Evolutionary conservation across 2,113 vertebrate species (phyloP), one percentile per base, ranked within the genome.

Genomic region (Sinocyclocheilus anshuiensis): DNA sequence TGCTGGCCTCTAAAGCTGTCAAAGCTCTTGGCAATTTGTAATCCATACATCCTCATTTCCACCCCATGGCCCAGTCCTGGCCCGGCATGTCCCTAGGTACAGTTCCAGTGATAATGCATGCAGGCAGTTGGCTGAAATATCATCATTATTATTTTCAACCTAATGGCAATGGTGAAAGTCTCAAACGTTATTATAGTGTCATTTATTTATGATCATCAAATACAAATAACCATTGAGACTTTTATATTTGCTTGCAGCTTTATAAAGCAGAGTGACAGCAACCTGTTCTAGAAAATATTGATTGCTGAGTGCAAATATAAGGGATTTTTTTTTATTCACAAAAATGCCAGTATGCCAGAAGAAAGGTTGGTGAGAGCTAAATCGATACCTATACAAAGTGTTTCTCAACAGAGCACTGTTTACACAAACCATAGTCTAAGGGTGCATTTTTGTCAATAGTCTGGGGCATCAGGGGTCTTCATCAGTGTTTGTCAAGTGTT

Each of bases 31-130:
- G 84, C 77, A 79, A 78, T 57, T 84, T 84, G 86, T 90, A 89
- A 93, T 87, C 89, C 76, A 90, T 90, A 87, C 88, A 65, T 90
- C 88, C 88, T 88, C 81, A 9, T 90, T 20, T 50, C 33, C 20
- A 7, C 39, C 69, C 71, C 71, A 75, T 75, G 39, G 10, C 39
- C 39, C 39, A 39, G 11, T 74, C 39, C 20, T 71, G 36, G 71
- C 20, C 74, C 6, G 15, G 13, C n/a, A 48, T 45, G 4, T 6
- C 20, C 22, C 8, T 59, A 65, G 59, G 59, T 81, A 16, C n/a
- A 42, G 11, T 59, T 59, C 48, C 18, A 20, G 36, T 59, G 50
- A 59, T 22, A 59, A 50, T 15, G 48, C 48, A 13, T 50, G 48
- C 48, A 15, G 48, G 13, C 4, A 50, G 48, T 13, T 4, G 48